Conservation (phyloP, 2,888 invertebrate genomes). For the Brenthis hecate region DNA sequence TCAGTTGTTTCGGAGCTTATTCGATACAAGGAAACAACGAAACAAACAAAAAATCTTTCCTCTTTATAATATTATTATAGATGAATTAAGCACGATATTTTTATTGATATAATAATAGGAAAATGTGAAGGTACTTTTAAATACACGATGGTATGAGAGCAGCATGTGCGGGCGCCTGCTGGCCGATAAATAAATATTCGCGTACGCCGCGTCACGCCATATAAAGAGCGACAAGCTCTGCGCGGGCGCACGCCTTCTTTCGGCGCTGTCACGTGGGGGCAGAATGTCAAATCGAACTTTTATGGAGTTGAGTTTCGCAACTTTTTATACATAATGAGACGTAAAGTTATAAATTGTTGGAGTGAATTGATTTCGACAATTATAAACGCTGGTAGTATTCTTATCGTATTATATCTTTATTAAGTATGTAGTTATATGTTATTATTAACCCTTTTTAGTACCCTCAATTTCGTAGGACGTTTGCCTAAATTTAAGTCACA, state of each 20-base stretch:
- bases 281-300: slow-evolving; percentile 49
- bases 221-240: slow-evolving; percentile 60
- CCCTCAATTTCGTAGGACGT: no score
- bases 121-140: background rate
- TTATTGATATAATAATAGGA: background rate
- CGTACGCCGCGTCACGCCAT: slow-evolving; percentile 57
- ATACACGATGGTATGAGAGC: background rate
- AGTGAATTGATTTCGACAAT: background rate
- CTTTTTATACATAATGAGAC: slow-evolving; percentile 6
- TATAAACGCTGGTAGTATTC: background rate
- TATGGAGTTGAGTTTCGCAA: slow-evolving; percentile 28
- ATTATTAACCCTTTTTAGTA: no score
- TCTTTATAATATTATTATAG: no score
- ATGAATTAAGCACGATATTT: no score
- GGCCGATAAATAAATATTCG: slow-evolving; percentile 67
- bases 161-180: slow-evolving; percentile 42
- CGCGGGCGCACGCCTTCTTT: slow-evolving; percentile 48
- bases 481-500: no score
- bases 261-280: slow-evolving; percentile 54
- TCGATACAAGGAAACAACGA: no score
- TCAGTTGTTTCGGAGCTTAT: no score
- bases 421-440: no score
- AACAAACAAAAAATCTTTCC: no score
- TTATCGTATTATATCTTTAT: background rate
- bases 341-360: background rate